Evolutionary conservation across 2,888 invertebrate species (phyloP), one percentile per base, ranked within the genome.

Genomic region (Meteorus colon): DNA sequence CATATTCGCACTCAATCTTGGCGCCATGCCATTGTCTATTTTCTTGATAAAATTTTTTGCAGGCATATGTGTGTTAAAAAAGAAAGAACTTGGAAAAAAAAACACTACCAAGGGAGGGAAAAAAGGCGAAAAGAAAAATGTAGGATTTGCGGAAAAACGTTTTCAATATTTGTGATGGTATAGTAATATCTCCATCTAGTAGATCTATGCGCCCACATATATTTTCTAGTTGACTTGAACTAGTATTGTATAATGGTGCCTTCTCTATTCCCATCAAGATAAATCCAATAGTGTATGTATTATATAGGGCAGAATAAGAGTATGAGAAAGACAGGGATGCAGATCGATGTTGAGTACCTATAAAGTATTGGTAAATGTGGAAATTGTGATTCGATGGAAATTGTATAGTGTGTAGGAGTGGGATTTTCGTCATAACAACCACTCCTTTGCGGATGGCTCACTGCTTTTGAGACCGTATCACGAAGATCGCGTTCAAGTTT

Each of bases 51-150:
- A 55, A 55, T 48, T 48, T 37, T 60, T 31, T 5, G 12, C 24
- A 59, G 55, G 37, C 60, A 45, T 24, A 48, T 45, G 41, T 34
- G 41, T 37, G 66, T 16, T 24, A 8, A 19, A 37, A 66, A 66
- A 24, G 45, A 16, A 14, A 41, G 10, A 74, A 72, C 80, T 82
- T 80, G 55, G 73, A 79, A 78, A 70, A 75, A 51, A 71, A 41
- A 60, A 48, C 34, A 65, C 24, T 1, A 70, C 70, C 55, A 41
- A 60, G 63, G 48, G 55, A 19, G 19, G n/a, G 0, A 55, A 34
- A 34, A 34, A 34, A 8, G 8, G 34, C 8, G n/a, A 55, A 10
- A 55, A 55, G 19, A 2, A 55, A 55, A 55, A 55, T 55, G 19
- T 55, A 24, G 10, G 24, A 55, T 5, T 55, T 19, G 19, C 8